Base-by-base conservation (phyloP, 2,888 invertebrate genomes). In the Strigamia transsilvanica region DNA sequence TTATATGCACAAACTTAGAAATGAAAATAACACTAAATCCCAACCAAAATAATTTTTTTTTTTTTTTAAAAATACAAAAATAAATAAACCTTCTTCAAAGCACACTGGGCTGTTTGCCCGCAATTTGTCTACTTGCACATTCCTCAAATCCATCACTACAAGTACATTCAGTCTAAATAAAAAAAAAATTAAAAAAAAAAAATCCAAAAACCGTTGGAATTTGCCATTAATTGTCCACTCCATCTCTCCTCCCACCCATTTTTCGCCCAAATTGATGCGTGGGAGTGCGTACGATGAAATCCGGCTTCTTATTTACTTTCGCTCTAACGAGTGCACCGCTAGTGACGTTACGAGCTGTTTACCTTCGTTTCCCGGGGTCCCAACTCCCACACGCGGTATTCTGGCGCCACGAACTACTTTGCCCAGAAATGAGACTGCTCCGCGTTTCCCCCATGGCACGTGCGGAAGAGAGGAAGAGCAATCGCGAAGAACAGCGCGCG, bases 401-500 rank as follows among this genome's bases (percentile, higher is more conserved):
- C 73, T 27, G 73, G 32, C 73, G 73, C 73, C 73, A 27, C 27
- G 73, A 23, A 73, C 73, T 73, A 73, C 32, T 73, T 73, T 73
- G 73, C 32, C 73, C 73, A 73, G 73, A 73, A 73, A 73, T 73
- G 73, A 73, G 73, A 73, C 73, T 32, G 73, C 73, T 73, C 73
- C 73, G 73, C 73, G 73, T 73, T 66, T 73, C 73, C 32, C 73
- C 73, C 73, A 73, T 73, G 73, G 73, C 73, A 73, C 73, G 73
- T 73, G 73, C 73, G 32, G 73, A 27, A 73, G 73, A 27, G 73
- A 73, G 73, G 73, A 73, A 23, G 73, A 73, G 73, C 73, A 73
- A 73, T 32, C 73, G 73, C 73, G 73, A 73, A 73, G n/a, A 79
- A 9, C 38, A 34, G 79, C 79, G 79, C 79, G 61, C 79, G 82